Percentiles rank a stretch among this genome's conserved stretches.
phyloP scores from a whole-genome alignment of 2,888 invertebrate species.

The Beris morrisii region DNA sequence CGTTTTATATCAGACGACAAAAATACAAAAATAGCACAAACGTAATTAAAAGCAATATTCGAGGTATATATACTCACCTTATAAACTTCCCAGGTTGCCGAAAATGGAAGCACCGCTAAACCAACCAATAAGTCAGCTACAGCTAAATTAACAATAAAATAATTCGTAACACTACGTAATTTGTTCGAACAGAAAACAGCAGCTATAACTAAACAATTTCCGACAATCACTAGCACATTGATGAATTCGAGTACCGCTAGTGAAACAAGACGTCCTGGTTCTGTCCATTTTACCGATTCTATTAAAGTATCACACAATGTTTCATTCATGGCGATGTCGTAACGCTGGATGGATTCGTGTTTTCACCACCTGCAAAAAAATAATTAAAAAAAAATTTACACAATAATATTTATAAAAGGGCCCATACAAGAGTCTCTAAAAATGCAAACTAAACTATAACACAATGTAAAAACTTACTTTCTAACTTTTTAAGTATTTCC shows the following conservation, averaged over 20 bases:
- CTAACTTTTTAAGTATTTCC: no score
- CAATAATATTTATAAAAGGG: no score
- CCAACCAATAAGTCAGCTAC: conserved; percentile 96
- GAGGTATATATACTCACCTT: conserved; percentile 62
- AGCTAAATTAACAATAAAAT: conserved; percentile 95
- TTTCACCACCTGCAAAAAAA: conserved; percentile 51
- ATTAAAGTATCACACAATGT: conserved; percentile 79
- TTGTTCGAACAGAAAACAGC: conserved; percentile 90
- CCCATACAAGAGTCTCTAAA: no score
- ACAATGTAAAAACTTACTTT: no score
- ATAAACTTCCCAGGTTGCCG: conserved; percentile 91
- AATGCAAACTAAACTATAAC: no score
- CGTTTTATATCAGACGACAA: no score
- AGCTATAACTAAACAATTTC: conserved; percentile 88
- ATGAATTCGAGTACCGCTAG: conserved; percentile 79
- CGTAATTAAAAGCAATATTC: no score
- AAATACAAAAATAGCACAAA: no score
- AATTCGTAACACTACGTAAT: conserved; percentile 91
- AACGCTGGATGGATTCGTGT: conserved; percentile 49
- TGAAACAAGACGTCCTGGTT: conserved; percentile 74
- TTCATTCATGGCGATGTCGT: conserved; percentile 72
- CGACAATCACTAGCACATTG: conserved; percentile 85
- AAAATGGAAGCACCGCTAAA: conserved; percentile 91
- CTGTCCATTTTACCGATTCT: conserved; percentile 80
- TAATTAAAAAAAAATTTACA: not conserved